phyloP scores from a whole-genome alignment of 2,113 vertebrate genomes.

The Ochotona curzoniae region DNA sequence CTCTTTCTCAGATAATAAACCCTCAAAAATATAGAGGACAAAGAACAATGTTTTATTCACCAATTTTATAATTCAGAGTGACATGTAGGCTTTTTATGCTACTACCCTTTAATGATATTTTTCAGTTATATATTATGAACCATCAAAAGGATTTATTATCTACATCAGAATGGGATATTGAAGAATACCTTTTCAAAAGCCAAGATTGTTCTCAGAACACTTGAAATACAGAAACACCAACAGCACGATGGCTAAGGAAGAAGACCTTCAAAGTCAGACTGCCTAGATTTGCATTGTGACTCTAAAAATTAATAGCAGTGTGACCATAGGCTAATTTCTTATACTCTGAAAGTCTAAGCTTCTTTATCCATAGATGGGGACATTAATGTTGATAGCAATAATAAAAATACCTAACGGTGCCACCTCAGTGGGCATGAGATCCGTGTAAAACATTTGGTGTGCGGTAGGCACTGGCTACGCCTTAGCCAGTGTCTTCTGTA shows the following conservation, averaged over 20 bases:
- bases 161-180: slow-evolving; percentile 25
- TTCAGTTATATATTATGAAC: slow-evolving; percentile 57
- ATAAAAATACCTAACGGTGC: background rate
- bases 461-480: background rate
- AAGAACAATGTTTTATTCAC: slow-evolving; percentile 67
- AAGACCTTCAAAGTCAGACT: slow-evolving; percentile 54
- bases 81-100: slow-evolving; percentile 56
- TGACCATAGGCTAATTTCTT: background rate
- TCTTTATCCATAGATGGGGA: background rate
- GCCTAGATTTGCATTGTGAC: slow-evolving; percentile 25
- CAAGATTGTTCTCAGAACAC: slow-evolving; percentile 13
- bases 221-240: slow-evolving; percentile 55
- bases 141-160: slow-evolving; percentile 40
- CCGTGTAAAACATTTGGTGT: background rate
- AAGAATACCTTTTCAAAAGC: slow-evolving; percentile 57
- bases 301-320: slow-evolving; percentile 42
- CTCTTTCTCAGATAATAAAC: slow-evolving; percentile 69
- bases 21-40: slow-evolving; percentile 59
- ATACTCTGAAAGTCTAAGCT: background rate
- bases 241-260: background rate
- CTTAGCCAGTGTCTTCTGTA: background rate
- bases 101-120: slow-evolving; percentile 18
- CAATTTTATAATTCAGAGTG: slow-evolving; percentile 61
- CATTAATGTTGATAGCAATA: background rate
- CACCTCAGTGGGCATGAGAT: background rate